These are phyloP conservation scores for Lucifuga dentata DNA, from an alignment of 2,113 vertebrate genomes.

Conservation along the genomic window DNA sequence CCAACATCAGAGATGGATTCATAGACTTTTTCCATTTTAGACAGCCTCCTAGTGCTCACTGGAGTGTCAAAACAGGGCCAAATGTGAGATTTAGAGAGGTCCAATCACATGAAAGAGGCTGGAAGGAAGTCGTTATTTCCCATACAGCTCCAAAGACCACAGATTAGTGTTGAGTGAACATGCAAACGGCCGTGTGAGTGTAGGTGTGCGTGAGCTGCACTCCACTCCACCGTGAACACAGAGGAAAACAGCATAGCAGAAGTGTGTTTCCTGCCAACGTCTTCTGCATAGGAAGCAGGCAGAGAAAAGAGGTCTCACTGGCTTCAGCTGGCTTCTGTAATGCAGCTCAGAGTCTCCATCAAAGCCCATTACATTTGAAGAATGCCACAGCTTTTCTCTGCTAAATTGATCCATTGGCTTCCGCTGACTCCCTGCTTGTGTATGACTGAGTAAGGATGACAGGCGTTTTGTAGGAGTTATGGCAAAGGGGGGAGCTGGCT, in stretches of 20 bases:
- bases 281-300: conserved; percentile 65
- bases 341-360: conserved; percentile 79
- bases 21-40: neutral
- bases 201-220: conserved; percentile 12
- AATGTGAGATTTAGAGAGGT: neutral
- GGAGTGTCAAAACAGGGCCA: neutral
- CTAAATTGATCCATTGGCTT: conserved; percentile 76
- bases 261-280: conserved; percentile 53
- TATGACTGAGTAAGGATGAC: conserved; percentile 74
- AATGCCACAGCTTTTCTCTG: conserved; percentile 71
- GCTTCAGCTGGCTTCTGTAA: conserved; percentile 67
- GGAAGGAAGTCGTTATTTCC: conserved; percentile 13
- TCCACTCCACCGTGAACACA: neutral
- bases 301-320: conserved; percentile 71
- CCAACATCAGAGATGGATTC: neutral
- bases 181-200: conserved; percentile 6
- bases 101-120: conserved; percentile 6
- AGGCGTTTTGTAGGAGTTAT: conserved; percentile 80
- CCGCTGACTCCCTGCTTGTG: conserved; percentile 62
- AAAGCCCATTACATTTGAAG: conserved; percentile 78
- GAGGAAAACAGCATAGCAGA: conserved; percentile 23
- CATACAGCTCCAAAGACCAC: neutral
- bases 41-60: conserved; percentile 2
- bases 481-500: conserved; percentile 51
- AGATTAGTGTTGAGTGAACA: conserved; percentile 2